These are phyloP conservation scores for Hypomecis punctinalis DNA, from an alignment of 2,888 invertebrate species.

Conservation along the genomic window DNA sequence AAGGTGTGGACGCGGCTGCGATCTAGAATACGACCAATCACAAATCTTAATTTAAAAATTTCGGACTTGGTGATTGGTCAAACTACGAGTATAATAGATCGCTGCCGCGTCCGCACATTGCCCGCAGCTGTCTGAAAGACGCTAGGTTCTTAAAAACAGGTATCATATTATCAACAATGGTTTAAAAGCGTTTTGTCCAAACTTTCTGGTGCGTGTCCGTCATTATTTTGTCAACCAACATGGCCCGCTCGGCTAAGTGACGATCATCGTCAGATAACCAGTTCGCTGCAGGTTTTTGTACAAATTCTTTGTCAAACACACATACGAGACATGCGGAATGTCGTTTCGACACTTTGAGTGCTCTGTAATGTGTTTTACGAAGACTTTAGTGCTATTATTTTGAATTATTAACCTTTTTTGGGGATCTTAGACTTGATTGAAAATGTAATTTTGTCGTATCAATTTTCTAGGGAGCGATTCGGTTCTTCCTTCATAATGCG, in stretches of 20 bases:
- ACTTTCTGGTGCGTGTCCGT: conserved; percentile 27
- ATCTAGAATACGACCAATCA: too few species aligned
- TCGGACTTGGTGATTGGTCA: too few species aligned
- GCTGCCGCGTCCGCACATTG: too few species aligned
- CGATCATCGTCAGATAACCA: conserved; percentile 27
- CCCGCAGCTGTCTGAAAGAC: background rate
- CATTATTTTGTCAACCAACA: conserved; percentile 34
- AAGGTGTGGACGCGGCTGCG: too few species aligned
- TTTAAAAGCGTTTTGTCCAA: conserved; percentile 18
- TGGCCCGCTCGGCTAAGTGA: conserved; percentile 37
- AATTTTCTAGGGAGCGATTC: too few species aligned
- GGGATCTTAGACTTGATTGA: too few species aligned
- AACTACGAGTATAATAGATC: too few species aligned
- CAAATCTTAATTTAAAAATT: too few species aligned
- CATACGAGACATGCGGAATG: conserved; percentile 27
- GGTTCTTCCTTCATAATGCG: too few species aligned
- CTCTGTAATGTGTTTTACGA: conserved; percentile 19
- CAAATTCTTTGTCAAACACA: conserved; percentile 41
- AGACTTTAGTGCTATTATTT: conserved; percentile 5
- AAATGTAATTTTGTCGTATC: too few species aligned
- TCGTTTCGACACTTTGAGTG: conserved; percentile 23
- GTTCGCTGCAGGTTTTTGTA: conserved; percentile 33
- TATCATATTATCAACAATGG: background rate
- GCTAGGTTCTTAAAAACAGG: background rate
- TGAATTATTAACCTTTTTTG: background rate